Evolutionary conservation across 2,113 vertebrate genomes (phyloP).

Genomic region (Scopus umbretta): DNA sequence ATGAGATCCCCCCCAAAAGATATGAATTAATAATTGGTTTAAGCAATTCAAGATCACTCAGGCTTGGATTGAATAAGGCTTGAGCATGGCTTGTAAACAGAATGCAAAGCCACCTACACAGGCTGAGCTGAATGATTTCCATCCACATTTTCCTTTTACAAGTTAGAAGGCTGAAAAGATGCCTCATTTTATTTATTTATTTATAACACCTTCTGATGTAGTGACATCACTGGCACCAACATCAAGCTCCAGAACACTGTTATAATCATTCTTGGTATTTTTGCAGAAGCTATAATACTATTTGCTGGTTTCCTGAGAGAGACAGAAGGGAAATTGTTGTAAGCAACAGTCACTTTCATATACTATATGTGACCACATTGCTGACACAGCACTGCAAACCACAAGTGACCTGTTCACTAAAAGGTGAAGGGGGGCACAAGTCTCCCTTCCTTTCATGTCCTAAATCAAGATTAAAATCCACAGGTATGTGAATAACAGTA

Average conservation of each 20-base stretch:
- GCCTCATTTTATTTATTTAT: background rate
- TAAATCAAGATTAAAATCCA: background rate
- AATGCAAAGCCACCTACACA: background rate
- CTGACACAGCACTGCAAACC: background rate
- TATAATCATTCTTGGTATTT: background rate
- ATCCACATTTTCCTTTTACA: background rate
- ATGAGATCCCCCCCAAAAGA: conserved; percentile 6
- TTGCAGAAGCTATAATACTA: background rate
- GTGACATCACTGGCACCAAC: background rate
- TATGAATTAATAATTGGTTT: conserved; percentile 35
- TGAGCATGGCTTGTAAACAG: background rate
- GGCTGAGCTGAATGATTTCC: background rate
- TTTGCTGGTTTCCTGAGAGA: background rate
- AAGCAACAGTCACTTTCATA: background rate
- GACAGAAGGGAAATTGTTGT: background rate
- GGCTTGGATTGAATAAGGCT: background rate
- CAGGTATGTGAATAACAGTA: background rate
- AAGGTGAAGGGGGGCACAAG: background rate
- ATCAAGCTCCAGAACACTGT: background rate
- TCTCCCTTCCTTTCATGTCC: background rate
- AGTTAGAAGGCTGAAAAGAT: background rate
- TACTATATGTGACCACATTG: background rate
- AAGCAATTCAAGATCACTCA: conserved; percentile 8
- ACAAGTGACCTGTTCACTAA: background rate
- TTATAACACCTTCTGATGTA: background rate